Evolutionary conservation across 2,113 vertebrate species (phyloP), one percentile per base, ranked within the genome.

Genomic region (Hassar affinis): DNA sequence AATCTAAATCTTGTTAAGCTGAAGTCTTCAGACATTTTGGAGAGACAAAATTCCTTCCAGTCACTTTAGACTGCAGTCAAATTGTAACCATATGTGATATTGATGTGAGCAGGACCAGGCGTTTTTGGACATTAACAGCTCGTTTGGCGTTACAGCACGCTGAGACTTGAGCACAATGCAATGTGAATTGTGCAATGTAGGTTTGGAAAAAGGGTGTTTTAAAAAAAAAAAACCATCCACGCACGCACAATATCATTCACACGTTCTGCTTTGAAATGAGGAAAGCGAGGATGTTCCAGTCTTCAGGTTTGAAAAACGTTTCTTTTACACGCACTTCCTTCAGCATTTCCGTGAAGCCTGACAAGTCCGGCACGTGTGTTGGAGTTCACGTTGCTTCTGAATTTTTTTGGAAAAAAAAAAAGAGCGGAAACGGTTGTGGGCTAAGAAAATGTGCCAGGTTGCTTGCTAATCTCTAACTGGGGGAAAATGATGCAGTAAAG

Each of bases 31-130:
- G 82, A 87, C 71, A 47, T 59, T 86, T 75, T 77, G 61, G 35
- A 59, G 74, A 71, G 35, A 77, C 74, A 86, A 87, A 85, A 81
- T 83, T 81, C 87, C 87, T 84, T 75, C 85, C 80, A 87, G 74
- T 89, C 84, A 62, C 71, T 89, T 84, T 81, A 85, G 85, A 83
- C 80, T 88, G 81, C 17, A 62, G 82, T 69, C 61, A 86, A 89
- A 90, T 89, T 88, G 84, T 86, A 89, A 87, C 88, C 88, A 89
- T 80, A 86, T 90, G 88, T 85, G 86, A 79, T 86, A 86, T 82
- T 82, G 88, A 84, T 69, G 82, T 72, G 11, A 49, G 51, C 76
- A 71, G 84, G 49, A 79, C 66, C 52, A 68, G 35, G 27, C 76
- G 38, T 84, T 78, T 86, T 81, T 74, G 62, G 68, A 78, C 84